Base-by-base conservation (phyloP, 2,888 invertebrate genomes). In the Chorisops tibialis region DNA sequence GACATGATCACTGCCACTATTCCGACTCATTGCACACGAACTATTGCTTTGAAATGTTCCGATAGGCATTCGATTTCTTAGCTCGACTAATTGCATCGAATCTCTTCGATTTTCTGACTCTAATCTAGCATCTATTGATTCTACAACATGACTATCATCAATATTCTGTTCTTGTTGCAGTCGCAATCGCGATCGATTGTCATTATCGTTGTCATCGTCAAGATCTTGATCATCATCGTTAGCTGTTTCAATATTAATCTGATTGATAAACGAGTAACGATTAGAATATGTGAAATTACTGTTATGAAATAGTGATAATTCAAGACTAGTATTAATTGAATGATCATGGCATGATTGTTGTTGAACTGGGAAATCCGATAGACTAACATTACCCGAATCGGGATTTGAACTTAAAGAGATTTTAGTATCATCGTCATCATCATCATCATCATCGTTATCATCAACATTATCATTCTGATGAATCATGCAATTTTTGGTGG, bases 311-410 rank as follows among this genome's bases (percentile, higher is more conserved):
- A 72, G 67, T 54, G 73, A 75, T 38, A 77, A 61, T 51, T 74
- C 73, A 48, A 77, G 63, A 12, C 71, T 73, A 22, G 70, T 70
- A 67, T 74, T 68, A 11, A 5, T 68, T 67, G 11, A 69, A 67
- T 9, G 45, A 59, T 6, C 63, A 38, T 21, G 16, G 3, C n/a
- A 11, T 14, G 22, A 11, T 51, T 52, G 24, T 11, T 21, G 24
- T 48, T 43, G 54, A 16, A 76, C 66, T 0, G 77, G 75, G 64
- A 71, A 77, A 54, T 77, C 77, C 0, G 75, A 71, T 38, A 77
- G 67, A 56, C 77, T 77, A 14, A 74, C 77, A 70, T 75, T 77
- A 5, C 77, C 77, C 63, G 77, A 77, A 63, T 77, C 77, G 2
- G 77, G 76, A 69, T 75, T 77, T 2, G 77, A 77, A 35, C 56